Conservation (phyloP, 2,797 vertebrate species). For the Salmo trutta region DNA sequence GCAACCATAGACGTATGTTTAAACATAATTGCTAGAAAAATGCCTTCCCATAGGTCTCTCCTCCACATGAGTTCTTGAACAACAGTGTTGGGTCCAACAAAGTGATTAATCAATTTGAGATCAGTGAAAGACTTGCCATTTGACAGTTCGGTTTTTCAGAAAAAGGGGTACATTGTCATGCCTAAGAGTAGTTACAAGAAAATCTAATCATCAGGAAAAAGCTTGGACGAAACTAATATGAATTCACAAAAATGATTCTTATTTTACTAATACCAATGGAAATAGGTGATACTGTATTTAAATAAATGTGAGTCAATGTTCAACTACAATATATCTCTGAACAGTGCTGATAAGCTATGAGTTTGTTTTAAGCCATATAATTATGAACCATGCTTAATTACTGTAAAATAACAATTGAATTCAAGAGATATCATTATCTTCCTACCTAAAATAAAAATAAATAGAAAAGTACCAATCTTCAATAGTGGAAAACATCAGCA, state of each 20-base stretch:
- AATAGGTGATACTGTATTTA: constrained; percentile 30
- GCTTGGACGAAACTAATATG: not conserved
- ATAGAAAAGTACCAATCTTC: constrained; percentile 53
- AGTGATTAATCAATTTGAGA: constrained; percentile 39
- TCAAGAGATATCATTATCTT: constrained; percentile 26
- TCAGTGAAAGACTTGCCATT: constrained; percentile 26
- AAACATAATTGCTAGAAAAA: not conserved
- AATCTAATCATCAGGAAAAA: constrained; percentile 34
- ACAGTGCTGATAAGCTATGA: constrained; percentile 10
- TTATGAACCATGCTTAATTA: constrained; percentile 56
- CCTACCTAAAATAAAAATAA: constrained; percentile 54
- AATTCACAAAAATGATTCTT: constrained; percentile 17
- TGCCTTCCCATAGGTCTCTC: not conserved
- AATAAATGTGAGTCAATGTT: constrained; percentile 28
- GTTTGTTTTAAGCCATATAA: constrained; percentile 34
- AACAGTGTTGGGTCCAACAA: constrained; percentile 20
- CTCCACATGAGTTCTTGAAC: not conserved
- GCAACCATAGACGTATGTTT: not conserved
- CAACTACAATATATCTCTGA: constrained; percentile 29
- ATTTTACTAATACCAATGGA: constrained; percentile 36
- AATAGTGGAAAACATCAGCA: constrained; percentile 46
- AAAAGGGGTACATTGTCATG: constrained; percentile 45
- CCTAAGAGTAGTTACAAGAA: constrained; percentile 31
- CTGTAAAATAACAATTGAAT: constrained; percentile 41
- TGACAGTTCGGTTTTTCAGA: constrained; percentile 24